Evolutionary conservation across 2,888 invertebrate genomes (phyloP).

Genomic region (Argyresthia albistria): DNA sequence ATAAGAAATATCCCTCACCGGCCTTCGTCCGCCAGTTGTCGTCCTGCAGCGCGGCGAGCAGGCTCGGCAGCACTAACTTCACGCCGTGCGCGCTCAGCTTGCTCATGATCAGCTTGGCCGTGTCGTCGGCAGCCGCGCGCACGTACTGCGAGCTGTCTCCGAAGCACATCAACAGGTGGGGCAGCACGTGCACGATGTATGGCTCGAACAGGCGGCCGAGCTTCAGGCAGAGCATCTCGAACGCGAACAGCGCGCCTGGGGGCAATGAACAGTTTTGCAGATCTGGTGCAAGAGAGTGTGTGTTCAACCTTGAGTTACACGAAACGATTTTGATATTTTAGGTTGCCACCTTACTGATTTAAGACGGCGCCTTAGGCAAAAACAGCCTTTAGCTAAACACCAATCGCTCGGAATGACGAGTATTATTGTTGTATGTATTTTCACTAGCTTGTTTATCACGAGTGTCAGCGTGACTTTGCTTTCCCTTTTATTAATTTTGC

Average conservation of each 20-base stretch:
- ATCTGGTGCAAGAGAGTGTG: no score
- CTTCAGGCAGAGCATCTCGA: constrained; percentile 96
- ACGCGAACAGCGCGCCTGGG: constrained; percentile 91
- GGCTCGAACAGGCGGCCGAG: constrained; percentile 98
- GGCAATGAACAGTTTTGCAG: no score
- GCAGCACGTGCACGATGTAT: constrained; percentile 97
- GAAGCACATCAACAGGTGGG: constrained; percentile 94
- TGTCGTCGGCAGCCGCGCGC: constrained; percentile 95
- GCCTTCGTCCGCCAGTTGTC: constrained; percentile 99
- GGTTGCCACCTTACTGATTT: no score
- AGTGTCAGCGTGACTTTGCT: no score
- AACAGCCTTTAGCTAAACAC: no score
- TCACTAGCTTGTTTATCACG: no score
- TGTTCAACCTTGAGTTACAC: no score
- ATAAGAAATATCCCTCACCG: constrained; percentile 54
- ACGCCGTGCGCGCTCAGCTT: constrained; percentile 97
- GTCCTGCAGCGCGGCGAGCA: constrained; percentile 94
- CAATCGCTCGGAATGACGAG: no score
- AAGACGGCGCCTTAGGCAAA: no score
- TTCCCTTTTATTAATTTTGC: no score
- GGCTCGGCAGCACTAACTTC: constrained; percentile 94
- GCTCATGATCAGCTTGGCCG: constrained; percentile 95
- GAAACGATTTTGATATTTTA: no score
- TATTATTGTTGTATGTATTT: no score
- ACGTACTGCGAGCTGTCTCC: constrained; percentile 97